Conservation (phyloP, 2,888 invertebrate species). For the Anthophora plumipes region DNA sequence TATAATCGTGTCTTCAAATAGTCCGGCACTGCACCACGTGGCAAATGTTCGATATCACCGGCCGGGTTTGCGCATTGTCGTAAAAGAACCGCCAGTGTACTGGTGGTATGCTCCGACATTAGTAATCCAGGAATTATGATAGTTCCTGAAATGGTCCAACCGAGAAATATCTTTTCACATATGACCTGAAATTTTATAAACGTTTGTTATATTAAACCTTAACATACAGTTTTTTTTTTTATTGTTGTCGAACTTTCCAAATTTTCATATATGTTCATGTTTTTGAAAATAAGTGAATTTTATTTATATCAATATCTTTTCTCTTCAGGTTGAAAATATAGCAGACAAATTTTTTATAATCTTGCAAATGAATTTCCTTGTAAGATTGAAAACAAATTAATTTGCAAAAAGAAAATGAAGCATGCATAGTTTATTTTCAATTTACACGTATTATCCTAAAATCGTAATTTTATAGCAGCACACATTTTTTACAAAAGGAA, state of each 20-base stretch:
- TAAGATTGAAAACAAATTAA: neutral
- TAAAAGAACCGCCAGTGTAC: conserved; percentile 86
- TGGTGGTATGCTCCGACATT: conserved; percentile 87
- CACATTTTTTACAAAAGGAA: neutral
- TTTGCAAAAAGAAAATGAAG: too few relatives aligned
- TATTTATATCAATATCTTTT: too few relatives aligned
- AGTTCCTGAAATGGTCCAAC: conserved; percentile 87
- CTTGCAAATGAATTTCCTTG: too few relatives aligned
- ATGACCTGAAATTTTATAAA: conserved; percentile 85
- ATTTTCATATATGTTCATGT: too few relatives aligned
- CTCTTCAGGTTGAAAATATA: too few relatives aligned
- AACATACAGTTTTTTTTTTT: neutral
- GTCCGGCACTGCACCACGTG: conserved; percentile 85
- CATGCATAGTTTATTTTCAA: neutral
- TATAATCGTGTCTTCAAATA: conserved; percentile 86
- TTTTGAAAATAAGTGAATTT: too few relatives aligned
- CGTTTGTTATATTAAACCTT: too few relatives aligned
- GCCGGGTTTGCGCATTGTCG: conserved; percentile 87
- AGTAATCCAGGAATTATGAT: conserved; percentile 87
- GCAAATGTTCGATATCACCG: conserved; percentile 83
- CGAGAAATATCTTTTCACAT: conserved; percentile 88
- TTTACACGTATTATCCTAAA: neutral
- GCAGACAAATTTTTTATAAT: too few relatives aligned
- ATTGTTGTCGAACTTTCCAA: too few relatives aligned
- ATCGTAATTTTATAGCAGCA: neutral